Evolutionary conservation across 1,140 invertebrate genomes (phyloP).

Genomic region (Tetramorium simillimum): DNA sequence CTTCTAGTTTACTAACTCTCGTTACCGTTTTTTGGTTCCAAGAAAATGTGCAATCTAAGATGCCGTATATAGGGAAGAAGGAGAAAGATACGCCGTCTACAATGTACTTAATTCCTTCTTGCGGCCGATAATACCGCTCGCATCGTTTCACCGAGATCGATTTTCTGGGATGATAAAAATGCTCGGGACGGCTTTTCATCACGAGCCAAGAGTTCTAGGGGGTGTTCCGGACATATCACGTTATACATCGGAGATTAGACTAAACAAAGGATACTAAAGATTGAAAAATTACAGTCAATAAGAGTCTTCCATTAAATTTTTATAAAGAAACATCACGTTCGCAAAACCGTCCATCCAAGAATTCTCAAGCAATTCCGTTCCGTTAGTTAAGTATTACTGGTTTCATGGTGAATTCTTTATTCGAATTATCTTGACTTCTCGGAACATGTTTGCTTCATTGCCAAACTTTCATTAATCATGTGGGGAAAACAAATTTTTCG

Average conservation of each 20-base stretch:
- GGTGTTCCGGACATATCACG: background rate
- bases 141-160: slow-evolving; percentile 43
- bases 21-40: background rate
- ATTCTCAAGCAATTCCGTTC: background rate
- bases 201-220: background rate
- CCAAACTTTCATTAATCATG: slow-evolving; percentile 33
- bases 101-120: slow-evolving; percentile 51
- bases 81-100: slow-evolving; percentile 15
- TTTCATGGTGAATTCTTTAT: background rate
- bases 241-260: slow-evolving; percentile 10
- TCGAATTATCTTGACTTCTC: background rate
- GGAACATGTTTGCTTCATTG: background rate
- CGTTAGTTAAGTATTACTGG: background rate
- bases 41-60: slow-evolving; percentile 31
- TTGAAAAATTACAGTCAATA: background rate
- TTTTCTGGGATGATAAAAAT: slow-evolving; percentile 44
- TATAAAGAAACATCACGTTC: background rate
- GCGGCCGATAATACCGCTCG: slow-evolving; percentile 40
- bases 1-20: slow-evolving; percentile 19
- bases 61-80: background rate
- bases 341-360: background rate
- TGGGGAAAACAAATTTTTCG: slow-evolving; percentile 1
- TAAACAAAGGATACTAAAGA: slow-evolving; percentile 18
- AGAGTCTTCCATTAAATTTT: background rate
- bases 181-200: slow-evolving; percentile 34